phyloP scores from a whole-genome alignment of 2,888 invertebrate species.

The Brenthis daphne region DNA sequence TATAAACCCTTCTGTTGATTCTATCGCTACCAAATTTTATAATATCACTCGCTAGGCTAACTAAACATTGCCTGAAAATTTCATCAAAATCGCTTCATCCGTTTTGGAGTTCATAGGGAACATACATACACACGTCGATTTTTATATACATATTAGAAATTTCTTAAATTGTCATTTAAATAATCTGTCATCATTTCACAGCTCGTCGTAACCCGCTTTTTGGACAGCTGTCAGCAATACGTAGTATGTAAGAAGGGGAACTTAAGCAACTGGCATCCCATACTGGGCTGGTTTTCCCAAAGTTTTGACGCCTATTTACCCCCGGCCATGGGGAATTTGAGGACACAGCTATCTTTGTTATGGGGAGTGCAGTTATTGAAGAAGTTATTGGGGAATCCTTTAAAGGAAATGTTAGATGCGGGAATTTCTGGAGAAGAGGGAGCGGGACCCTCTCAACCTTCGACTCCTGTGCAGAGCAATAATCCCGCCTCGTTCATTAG shows the following conservation, averaged over 20 bases:
- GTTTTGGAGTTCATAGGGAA: too few relatives aligned
- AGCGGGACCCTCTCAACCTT: constrained; percentile 81
- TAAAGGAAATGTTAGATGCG: constrained; percentile 81
- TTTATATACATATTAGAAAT: not conserved
- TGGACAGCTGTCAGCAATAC: constrained; percentile 95
- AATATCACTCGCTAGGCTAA: too few relatives aligned
- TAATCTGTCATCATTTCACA: constrained; percentile 56
- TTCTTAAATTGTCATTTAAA: not conserved
- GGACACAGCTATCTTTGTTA: constrained; percentile 86
- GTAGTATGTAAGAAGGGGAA: constrained; percentile 95
- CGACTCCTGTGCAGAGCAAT: constrained; percentile 68
- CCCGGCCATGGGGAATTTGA: constrained; percentile 86
- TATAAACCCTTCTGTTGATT: too few relatives aligned
- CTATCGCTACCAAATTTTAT: too few relatives aligned
- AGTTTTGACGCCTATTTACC: constrained; percentile 86
- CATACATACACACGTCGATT: not conserved
- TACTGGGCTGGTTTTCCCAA: constrained; percentile 97
- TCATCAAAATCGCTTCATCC: too few relatives aligned
- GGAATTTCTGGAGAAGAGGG: constrained; percentile 65
- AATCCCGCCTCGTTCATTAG: constrained; percentile 75
- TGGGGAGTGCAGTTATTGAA: constrained; percentile 83
- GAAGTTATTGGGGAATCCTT: constrained; percentile 65
- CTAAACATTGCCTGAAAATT: too few relatives aligned
- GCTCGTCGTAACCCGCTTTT: constrained; percentile 91
- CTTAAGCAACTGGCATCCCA: constrained; percentile 98